These are phyloP conservation scores for Chelonoidis abingdonii DNA, from an alignment of 2,113 vertebrate species.

Conservation along the genomic window DNA sequence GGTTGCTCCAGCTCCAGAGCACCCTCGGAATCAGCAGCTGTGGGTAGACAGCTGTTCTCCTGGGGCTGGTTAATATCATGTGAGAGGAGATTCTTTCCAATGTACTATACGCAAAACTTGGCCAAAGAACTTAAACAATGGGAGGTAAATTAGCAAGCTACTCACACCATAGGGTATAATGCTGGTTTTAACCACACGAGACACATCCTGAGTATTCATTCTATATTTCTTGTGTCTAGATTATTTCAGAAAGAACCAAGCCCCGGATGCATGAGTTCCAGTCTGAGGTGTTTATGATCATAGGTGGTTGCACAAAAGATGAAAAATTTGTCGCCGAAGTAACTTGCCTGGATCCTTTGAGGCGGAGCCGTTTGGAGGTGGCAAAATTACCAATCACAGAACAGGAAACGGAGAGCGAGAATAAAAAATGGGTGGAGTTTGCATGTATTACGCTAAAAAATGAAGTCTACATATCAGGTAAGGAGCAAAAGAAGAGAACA, in stretches of 20 bases:
- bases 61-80: neutral
- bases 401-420: constrained; percentile 88
- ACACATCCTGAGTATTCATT: constrained; percentile 25
- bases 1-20: too few species aligned
- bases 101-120: constrained; percentile 7
- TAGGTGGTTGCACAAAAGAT: constrained; percentile 96
- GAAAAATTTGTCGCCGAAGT: constrained; percentile 96
- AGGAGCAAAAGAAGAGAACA: constrained; percentile 50
- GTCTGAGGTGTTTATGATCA: constrained; percentile 97
- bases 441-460: constrained; percentile 95
- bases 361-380: constrained; percentile 96
- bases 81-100: neutral
- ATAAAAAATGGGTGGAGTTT: constrained; percentile 98
- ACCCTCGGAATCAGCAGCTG: too few species aligned
- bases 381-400: constrained; percentile 92
- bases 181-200: neutral
- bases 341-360: constrained; percentile 95
- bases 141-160: constrained; percentile 2
- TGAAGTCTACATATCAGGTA: constrained; percentile 98
- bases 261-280: constrained; percentile 92
- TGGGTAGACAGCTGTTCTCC: neutral
- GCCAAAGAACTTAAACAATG: neutral
- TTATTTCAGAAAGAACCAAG: constrained; percentile 96
- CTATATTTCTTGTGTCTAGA: constrained; percentile 78
- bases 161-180: neutral